Percentiles rank a stretch among this genome's conserved stretches.
Evolutionary conservation across 2,888 invertebrate genomes (phyloP).

Genomic region (Erebia palarica): DNA sequence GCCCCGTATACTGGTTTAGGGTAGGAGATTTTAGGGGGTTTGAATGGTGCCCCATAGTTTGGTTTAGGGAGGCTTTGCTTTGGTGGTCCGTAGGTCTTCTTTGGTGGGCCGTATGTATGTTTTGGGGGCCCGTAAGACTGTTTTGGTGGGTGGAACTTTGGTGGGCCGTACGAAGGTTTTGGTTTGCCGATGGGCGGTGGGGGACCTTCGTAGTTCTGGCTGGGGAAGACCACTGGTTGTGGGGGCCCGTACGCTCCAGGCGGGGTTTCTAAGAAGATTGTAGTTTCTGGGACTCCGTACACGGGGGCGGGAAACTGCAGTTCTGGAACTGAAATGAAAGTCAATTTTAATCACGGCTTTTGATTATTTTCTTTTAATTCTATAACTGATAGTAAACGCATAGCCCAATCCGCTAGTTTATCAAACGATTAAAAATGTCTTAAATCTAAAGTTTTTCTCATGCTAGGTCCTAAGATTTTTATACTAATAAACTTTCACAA

Average conservation of each 20-base stretch:
- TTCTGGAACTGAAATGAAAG: constrained; percentile 62
- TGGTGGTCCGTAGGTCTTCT: constrained; percentile 59
- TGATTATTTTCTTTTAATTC: too few relatives aligned
- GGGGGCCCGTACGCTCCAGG: constrained; percentile 78
- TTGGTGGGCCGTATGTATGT: constrained; percentile 61
- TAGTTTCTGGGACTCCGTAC: constrained; percentile 82
- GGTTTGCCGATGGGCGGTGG: constrained; percentile 73
- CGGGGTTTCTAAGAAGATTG: constrained; percentile 58
- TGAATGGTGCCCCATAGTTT: constrained; percentile 64
- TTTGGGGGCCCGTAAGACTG: constrained; percentile 74
- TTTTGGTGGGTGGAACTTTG: constrained; percentile 65
- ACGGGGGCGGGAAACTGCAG: constrained; percentile 77
- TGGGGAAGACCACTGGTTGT: constrained; percentile 69
- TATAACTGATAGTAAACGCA: too few relatives aligned
- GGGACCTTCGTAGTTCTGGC: constrained; percentile 74
- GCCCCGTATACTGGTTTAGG: constrained; percentile 58
- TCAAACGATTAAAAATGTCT: too few relatives aligned
- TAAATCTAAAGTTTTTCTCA: too few relatives aligned
- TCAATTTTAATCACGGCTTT: background rate
- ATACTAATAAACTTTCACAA: too few relatives aligned
- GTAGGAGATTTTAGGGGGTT: constrained; percentile 57
- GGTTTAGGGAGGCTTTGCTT: constrained; percentile 61
- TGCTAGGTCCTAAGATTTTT: too few relatives aligned
- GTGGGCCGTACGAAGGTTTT: constrained; percentile 63
- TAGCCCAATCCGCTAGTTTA: too few relatives aligned